A percentile compares a stretch with the other conserved stretches of the same genome.
Conservation (phyloP, 2,113 vertebrate species). For the Cettia cetti region DNA sequence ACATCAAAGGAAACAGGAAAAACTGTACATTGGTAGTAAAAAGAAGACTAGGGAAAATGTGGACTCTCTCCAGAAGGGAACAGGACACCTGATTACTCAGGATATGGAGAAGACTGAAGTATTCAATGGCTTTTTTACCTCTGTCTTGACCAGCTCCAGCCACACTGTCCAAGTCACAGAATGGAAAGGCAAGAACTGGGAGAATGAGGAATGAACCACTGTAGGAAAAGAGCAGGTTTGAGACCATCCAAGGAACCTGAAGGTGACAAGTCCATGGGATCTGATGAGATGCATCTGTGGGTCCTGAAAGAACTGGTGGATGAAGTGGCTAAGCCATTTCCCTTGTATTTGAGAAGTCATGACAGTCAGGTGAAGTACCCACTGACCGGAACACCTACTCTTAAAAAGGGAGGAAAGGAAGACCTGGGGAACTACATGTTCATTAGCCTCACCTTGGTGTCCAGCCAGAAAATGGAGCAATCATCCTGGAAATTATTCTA, state of each 20-base stretch:
- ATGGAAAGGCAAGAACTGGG: background rate
- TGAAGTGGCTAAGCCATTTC: background rate
- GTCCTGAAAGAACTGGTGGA: background rate
- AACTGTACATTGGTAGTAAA: background rate
- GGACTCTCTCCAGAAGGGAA: background rate
- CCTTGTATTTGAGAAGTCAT: background rate
- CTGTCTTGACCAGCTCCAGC: rapidly evolving
- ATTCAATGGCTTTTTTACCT: background rate
- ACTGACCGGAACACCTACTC: background rate
- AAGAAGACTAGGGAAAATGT: background rate
- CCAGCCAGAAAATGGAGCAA: background rate
- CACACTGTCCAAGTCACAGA: background rate
- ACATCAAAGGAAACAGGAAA: background rate
- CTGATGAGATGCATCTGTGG: background rate
- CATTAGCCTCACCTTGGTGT: background rate
- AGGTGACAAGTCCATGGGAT: background rate
- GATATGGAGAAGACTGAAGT: background rate
- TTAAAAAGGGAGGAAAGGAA: background rate
- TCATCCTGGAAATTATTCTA: background rate
- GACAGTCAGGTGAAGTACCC: background rate
- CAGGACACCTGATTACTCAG: background rate
- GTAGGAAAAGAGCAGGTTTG: background rate
- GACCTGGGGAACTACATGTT: background rate
- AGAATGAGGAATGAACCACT: background rate
- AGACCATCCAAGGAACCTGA: background rate